These are phyloP conservation scores for Eupithecia inturbata DNA, from an alignment of 2,888 invertebrate species.

Conservation along the genomic window DNA sequence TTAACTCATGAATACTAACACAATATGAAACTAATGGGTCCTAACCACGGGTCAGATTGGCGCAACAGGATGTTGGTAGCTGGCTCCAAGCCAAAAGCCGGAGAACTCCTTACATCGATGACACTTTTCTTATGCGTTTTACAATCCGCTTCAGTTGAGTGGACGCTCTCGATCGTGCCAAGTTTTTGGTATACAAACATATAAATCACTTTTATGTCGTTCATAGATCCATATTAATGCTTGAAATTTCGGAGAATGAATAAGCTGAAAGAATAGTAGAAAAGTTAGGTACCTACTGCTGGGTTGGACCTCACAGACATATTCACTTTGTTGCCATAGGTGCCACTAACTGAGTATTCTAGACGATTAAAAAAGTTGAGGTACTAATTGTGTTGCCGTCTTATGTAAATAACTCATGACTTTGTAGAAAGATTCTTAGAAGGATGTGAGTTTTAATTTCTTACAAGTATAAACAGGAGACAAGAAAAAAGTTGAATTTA, in stretches of 20 bases:
- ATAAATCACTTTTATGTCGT: not conserved
- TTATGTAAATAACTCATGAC: no score
- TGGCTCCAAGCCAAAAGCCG: slow-evolving; percentile 7
- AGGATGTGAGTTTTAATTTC: no score
- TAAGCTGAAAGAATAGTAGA: not conserved
- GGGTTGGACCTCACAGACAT: not conserved
- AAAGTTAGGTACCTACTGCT: not conserved
- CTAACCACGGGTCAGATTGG: not conserved
- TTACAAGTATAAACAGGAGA: no score
- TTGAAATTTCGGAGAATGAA: not conserved
- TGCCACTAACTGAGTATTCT: no score
- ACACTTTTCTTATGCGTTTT: slow-evolving; percentile 16
- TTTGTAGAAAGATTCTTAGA: no score
- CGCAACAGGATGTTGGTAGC: slow-evolving; percentile 8
- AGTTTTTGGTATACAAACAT: not conserved
- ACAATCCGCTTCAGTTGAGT: slow-evolving; percentile 11
- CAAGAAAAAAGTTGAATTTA: no score
- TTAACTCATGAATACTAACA: not conserved
- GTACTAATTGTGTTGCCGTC: no score
- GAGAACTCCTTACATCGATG: slow-evolving; percentile 1
- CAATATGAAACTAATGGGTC: slow-evolving; percentile 5
- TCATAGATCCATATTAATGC: not conserved
- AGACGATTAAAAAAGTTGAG: no score
- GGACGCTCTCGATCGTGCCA: slow-evolving; percentile 6
- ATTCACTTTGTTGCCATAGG: not conserved